Percentiles rank a stretch among this genome's conserved stretches.
Conservation (phyloP, 2,113 vertebrate species). For the Heterocephalus glaber region DNA sequence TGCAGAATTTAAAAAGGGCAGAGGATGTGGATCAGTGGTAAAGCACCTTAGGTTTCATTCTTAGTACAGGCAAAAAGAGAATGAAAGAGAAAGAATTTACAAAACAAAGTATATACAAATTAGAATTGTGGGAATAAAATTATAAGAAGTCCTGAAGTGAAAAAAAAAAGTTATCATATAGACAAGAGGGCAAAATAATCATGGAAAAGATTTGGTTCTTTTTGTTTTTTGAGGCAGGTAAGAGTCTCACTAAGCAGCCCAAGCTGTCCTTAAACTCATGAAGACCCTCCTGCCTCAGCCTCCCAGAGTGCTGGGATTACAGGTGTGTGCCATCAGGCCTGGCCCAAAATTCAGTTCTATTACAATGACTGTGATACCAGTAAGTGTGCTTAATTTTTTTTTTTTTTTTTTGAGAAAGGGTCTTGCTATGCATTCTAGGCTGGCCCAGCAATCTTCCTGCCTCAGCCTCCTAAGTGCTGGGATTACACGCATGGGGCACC, state of each 20-base stretch:
- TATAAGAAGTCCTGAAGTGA: neutral
- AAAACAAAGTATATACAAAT: constrained; percentile 31
- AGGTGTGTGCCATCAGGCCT: too few relatives aligned
- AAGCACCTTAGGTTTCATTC: neutral
- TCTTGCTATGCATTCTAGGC: too few relatives aligned
- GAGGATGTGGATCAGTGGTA: neutral
- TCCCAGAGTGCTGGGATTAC: neutral
- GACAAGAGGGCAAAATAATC: neutral
- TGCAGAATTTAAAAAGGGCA: neutral
- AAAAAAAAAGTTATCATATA: neutral
- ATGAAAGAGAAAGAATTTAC: neutral
- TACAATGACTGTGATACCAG: too few relatives aligned
- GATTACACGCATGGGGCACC: neutral
- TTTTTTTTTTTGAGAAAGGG: too few relatives aligned
- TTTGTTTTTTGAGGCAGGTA: neutral
- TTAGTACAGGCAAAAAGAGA: neutral
- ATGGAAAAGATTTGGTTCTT: neutral
- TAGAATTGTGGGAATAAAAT: constrained; percentile 22
- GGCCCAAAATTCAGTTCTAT: neutral
- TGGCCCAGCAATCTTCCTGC: too few relatives aligned
- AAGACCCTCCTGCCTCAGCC: neutral
- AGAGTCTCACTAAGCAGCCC: neutral
- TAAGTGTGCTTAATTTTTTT: too few relatives aligned
- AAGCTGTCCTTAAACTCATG: neutral
- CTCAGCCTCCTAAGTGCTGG: too few relatives aligned